Evolutionary conservation across 2,888 invertebrate species (phyloP), one percentile per base, ranked within the genome.

Genomic region (Acronicta aceris): DNA sequence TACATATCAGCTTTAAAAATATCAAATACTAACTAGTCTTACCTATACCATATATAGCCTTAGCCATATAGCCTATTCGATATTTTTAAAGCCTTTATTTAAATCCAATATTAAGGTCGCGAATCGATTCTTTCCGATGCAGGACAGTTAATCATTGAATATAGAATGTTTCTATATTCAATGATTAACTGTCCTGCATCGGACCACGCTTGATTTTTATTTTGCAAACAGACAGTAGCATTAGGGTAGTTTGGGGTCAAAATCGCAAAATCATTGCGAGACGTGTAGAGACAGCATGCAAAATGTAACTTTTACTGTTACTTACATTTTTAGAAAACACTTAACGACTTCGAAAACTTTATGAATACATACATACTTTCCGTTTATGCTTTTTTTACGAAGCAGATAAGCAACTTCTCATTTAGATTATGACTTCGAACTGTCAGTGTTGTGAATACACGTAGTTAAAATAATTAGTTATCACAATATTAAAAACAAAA

Each of bases 181-280:
- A 60, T 73, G 69, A 67, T 67, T 66, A 65, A 49, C 41, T 54
- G 52, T 62, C 53, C 68, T 72, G 75, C 76, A 74, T 81, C 68
- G 73, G 65, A 62, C 50, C 58, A 69, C 53, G 54, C 69, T 77
- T 78, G 73, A 77, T 81, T 87, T 89, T 87, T 87, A 88, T 88
- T 89, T 88, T 81, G 88, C 86, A 86, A 86, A 84, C 83, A 77
- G 76, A 85, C 78, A 86, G 79, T 84, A 85, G 84, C 86, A 73
- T 77, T 73, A 82, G 76, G 81, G 77, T 81, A 78, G 76, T 79
- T 72, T 82, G 84, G 90, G 89, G 89, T 77, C 81, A 84, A 87
- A 87, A 78, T 70, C 83, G 90, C 89, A 82, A 73, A 78, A 81
- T 91, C 90, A 91, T 81, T 74, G 78, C 59, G 57, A 45, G 43